Conservation (phyloP, 1,140 invertebrate species). For the Augochlora pura region DNA sequence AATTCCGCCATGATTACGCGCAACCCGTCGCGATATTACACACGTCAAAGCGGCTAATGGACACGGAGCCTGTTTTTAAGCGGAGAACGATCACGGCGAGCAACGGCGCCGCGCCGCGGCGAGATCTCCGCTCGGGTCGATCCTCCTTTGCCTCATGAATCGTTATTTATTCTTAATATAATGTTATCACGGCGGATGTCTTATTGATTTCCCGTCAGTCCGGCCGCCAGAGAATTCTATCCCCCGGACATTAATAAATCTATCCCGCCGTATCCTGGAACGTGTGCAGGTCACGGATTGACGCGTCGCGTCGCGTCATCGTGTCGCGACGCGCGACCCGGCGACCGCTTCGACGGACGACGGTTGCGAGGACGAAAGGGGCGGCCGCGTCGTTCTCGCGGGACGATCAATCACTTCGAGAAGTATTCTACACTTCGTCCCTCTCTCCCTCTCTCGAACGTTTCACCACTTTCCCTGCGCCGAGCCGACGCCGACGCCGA, state of each 20-base stretch:
- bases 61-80: not conserved
- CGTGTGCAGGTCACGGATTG: conserved; percentile 56
- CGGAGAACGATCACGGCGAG: too few relatives aligned
- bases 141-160: conserved; percentile 18
- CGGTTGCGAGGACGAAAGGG: conserved; percentile 48
- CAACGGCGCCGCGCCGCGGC: not conserved
- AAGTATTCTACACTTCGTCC: conserved; percentile 47
- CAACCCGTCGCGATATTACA: not conserved
- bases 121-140: not conserved
- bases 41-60: not conserved
- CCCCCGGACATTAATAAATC: conserved; percentile 59
- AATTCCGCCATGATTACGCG: conserved; percentile 39
- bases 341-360: conserved; percentile 46
- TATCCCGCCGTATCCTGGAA: conserved; percentile 31
- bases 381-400: conserved; percentile 46
- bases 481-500: not conserved
- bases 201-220: conserved; percentile 54
- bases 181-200: conserved; percentile 33
- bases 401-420: conserved; percentile 63
- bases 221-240: conserved; percentile 33
- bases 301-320: conserved; percentile 33
- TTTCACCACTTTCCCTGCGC: not conserved
- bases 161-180: conserved; percentile 56
- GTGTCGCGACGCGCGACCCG: conserved; percentile 31
- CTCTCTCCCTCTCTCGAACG: conserved; percentile 2